Conservation (phyloP, 2,888 invertebrate genomes). For the Leptogaster cylindrica region DNA sequence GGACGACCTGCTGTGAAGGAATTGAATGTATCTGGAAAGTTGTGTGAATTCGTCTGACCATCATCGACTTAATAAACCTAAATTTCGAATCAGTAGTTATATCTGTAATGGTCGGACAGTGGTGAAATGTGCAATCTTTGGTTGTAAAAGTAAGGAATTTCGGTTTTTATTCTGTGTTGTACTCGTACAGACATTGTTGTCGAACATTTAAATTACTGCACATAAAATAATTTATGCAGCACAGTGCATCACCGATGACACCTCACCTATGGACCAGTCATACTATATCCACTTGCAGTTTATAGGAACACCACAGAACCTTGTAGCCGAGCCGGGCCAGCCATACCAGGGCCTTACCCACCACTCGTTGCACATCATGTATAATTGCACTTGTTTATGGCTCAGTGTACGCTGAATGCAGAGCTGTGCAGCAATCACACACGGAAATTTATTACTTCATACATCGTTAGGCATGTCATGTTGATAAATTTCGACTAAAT, state of each 20-base stretch:
- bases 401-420: slow-evolving; percentile 26
- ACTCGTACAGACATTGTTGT: too few species aligned
- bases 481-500: slow-evolving; percentile 52
- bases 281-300: slow-evolving; percentile 9
- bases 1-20: too few species aligned
- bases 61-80: too few species aligned
- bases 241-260: slow-evolving; percentile 37
- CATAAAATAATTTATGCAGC: slow-evolving; percentile 27
- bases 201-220: slow-evolving; percentile 35
- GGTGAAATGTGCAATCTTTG: too few species aligned
- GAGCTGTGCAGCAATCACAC: slow-evolving; percentile 33
- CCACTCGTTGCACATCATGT: slow-evolving; percentile 40
- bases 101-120: too few species aligned
- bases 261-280: slow-evolving; percentile 35
- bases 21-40: too few species aligned
- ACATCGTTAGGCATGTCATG: slow-evolving; percentile 51
- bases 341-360: background rate
- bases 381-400: slow-evolving; percentile 40
- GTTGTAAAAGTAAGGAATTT: too few species aligned
- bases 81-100: too few species aligned
- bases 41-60: too few species aligned
- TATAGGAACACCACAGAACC: background rate
- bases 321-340: background rate
- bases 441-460: slow-evolving; percentile 50
- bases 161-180: too few species aligned